Evolutionary conservation across 2,113 vertebrate species (phyloP).

Genomic region (Epinephelus fuscoguttatus): DNA sequence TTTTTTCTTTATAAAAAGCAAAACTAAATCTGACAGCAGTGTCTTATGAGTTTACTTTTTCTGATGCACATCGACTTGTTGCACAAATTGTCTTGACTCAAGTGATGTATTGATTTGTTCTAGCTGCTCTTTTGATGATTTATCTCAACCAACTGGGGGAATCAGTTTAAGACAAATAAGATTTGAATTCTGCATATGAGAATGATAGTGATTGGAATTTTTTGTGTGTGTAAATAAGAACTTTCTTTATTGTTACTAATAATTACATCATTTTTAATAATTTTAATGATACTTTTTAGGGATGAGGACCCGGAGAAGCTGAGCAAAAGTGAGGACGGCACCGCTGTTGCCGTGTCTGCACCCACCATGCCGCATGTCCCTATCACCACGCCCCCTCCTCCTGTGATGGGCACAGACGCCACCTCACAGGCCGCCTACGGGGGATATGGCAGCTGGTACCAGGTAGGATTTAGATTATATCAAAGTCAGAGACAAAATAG

Average conservation of each 20-base stretch:
- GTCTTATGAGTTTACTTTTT: not conserved
- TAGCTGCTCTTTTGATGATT: not conserved
- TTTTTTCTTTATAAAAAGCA: not conserved
- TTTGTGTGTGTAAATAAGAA: not conserved
- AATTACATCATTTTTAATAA: not conserved
- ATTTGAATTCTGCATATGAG: not conserved
- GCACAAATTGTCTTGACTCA: not conserved
- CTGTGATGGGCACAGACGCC: conserved; percentile 78
- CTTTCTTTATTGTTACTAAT: not conserved
- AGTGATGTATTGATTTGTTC: not conserved
- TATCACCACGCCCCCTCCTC: conserved; percentile 78
- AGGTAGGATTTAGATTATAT: conserved; percentile 72
- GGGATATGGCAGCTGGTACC: conserved; percentile 86
- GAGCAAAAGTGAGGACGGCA: conserved; percentile 77
- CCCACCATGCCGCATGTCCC: conserved; percentile 71
- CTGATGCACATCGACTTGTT: not conserved
- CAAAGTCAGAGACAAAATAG: not conserved
- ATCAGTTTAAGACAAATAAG: not conserved
- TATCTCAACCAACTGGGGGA: not conserved
- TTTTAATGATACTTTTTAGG: conserved; percentile 47
- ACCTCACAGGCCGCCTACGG: conserved; percentile 73
- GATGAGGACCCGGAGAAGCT: conserved; percentile 84
- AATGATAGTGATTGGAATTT: not conserved
- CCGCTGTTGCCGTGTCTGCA: conserved; percentile 36
- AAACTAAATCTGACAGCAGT: not conserved